Evolutionary conservation across 2,888 invertebrate species (phyloP), one percentile per base, ranked within the genome.

Genomic region (Teleogryllus oceanicus): DNA sequence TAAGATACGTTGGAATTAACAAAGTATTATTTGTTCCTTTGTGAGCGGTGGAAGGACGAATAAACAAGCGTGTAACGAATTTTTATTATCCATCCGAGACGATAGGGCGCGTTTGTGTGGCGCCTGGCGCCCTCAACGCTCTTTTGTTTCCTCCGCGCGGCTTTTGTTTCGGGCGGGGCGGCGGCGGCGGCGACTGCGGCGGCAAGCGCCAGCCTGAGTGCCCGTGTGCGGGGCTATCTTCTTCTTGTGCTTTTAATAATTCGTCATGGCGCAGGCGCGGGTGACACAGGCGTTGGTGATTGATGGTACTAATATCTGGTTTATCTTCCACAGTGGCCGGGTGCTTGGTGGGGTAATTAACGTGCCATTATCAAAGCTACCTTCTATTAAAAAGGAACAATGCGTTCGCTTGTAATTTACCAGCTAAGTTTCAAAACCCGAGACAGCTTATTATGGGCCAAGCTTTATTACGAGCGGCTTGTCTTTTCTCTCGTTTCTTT

Each of bases 361-460:
- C 76, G 78, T n/a, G 75, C 80, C 79, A 77, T 80, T 80, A 80
- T 80, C 78, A 80, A 78, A 80, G 80, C 80, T 80, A 80, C 80
- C 80, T 78, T 74, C 79, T 77, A 77, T 77, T 77, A 80, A 78
- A 75, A 78, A 78, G 76, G 80, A 80, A 80, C 80, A 80, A 80
- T 80, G 75, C 74, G 21, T 37, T 50, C 78, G 74, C 75, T 76
- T 80, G 78, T 80, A 80, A 80, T 80, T 80, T 78, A 78, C 75
- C 78, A 80, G 75, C 80, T 80, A 75, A 80, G 78, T 80, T 78
- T 78, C 51, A 51, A 80, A 78, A 80, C 78, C 49, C 49, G 37
- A 74, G 80, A 80, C 80, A 80, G 80, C 78, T 80, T 80, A 80
- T 80, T 80, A 80, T 49, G 75, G 78, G 24, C 49, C 77, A 24